Evolutionary conservation across 1,140 invertebrate species (phyloP).

Genomic region (Polypedilum vanderplanki): DNA sequence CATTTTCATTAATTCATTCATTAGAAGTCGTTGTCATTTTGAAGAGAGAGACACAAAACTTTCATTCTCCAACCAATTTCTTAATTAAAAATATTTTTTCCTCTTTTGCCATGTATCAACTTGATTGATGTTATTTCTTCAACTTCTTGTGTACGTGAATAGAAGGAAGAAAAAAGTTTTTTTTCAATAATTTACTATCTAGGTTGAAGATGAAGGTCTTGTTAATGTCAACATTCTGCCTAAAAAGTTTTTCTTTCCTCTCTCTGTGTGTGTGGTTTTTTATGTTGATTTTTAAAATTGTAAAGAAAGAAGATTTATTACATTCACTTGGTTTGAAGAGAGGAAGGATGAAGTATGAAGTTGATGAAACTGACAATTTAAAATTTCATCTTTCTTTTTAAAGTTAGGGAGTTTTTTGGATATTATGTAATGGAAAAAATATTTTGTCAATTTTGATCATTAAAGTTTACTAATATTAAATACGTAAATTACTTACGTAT

Average conservation of each 20-base stretch:
- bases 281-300: no score
- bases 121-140: not conserved
- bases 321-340: no score
- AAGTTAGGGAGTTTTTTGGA: no score
- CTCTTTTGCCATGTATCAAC: not conserved
- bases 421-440: no score
- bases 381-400: no score
- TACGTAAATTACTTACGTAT: no score
- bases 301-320: no score
- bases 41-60: not conserved
- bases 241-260: not conserved
- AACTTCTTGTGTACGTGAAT: not conserved
- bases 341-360: no score
- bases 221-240: not conserved
- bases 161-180: no score
- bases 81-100: not conserved
- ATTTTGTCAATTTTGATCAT: no score
- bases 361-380: no score
- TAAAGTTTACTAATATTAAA: no score
- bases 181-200: not conserved
- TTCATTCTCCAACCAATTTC: not conserved
- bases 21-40: not conserved
- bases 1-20: conserved; percentile 16
- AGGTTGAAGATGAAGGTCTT: not conserved
- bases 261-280: not conserved